Evolutionary conservation across 2,113 vertebrate genomes (phyloP).

Genomic region (Hystrix cristata): DNA sequence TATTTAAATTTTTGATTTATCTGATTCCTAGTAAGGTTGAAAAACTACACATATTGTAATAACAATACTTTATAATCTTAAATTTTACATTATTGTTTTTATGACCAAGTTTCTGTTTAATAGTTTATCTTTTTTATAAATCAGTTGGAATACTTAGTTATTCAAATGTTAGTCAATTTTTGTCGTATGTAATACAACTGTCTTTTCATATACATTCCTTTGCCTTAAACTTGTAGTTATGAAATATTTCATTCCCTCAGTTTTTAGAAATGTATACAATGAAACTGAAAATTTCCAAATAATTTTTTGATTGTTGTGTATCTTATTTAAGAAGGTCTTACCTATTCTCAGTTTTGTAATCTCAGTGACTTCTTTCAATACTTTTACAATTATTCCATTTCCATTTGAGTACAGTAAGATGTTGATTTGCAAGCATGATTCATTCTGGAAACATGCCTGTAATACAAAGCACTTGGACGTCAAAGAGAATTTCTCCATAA

Average conservation of each 20-base stretch:
- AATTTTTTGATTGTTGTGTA: neutral
- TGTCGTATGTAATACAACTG: neutral
- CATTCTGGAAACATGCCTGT: neutral
- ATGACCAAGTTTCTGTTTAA: neutral
- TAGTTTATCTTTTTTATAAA: neutral
- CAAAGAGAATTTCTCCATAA: neutral
- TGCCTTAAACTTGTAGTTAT: neutral
- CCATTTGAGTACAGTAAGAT: neutral
- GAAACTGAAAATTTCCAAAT: neutral
- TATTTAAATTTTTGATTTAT: neutral
- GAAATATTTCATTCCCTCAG: neutral
- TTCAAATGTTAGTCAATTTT: conserved; percentile 1
- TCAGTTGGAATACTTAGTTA: neutral
- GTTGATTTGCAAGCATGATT: neutral
- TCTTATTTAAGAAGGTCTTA: neutral
- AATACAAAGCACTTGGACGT: neutral
- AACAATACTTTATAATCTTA: neutral
- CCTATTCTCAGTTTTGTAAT: neutral
- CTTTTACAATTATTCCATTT: neutral
- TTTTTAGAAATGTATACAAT: neutral
- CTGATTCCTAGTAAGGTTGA: neutral
- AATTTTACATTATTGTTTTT: neutral
- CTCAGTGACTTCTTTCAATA: neutral
- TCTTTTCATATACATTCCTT: neutral
- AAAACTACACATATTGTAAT: neutral